A percentile compares a stretch with the other conserved stretches of the same genome.
Evolutionary conservation across 35 echinoderm and acorn worm species (phyloP).

Genomic region (Heliocidaris erythrogramma): DNA sequence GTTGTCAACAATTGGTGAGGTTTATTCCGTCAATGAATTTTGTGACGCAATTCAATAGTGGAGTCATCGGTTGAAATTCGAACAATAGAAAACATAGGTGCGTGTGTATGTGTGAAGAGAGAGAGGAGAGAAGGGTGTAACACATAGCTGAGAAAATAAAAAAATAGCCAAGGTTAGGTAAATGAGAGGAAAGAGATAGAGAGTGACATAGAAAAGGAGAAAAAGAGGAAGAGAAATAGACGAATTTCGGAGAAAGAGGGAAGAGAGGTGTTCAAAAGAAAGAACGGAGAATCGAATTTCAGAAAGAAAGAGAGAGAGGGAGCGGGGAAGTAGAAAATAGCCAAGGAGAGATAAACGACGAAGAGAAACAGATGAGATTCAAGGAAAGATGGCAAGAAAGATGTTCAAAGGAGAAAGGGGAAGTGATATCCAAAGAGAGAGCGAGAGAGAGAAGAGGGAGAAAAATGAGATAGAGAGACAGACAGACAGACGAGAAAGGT

Average conservation of each 20-base stretch:
- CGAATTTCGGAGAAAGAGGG: too few relatives aligned
- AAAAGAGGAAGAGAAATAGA: background rate
- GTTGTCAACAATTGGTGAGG: too few relatives aligned
- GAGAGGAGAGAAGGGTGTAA: too few relatives aligned
- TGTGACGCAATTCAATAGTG: too few relatives aligned
- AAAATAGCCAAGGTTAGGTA: too few relatives aligned
- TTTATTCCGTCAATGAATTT: too few relatives aligned
- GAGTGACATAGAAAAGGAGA: background rate
- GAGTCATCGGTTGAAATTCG: too few relatives aligned
- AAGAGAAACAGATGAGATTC: background rate
- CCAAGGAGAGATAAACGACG: background rate
- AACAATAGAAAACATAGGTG: too few relatives aligned
- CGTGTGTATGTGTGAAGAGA: too few relatives aligned
- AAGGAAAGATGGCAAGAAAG: background rate
- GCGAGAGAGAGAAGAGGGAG: background rate
- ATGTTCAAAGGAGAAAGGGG: background rate
- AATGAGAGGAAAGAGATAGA: background rate
- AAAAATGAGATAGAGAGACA: background rate
- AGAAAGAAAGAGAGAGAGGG: background rate
- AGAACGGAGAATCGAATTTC: too few relatives aligned
- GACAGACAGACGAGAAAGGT: background rate
- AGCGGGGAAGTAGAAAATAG: background rate
- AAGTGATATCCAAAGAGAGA: too few relatives aligned
- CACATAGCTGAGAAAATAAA: too few relatives aligned
- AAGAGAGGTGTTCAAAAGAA: background rate